phyloP scores from a whole-genome alignment of 92 coral and sea anemone species.

The Muricea muricata region DNA sequence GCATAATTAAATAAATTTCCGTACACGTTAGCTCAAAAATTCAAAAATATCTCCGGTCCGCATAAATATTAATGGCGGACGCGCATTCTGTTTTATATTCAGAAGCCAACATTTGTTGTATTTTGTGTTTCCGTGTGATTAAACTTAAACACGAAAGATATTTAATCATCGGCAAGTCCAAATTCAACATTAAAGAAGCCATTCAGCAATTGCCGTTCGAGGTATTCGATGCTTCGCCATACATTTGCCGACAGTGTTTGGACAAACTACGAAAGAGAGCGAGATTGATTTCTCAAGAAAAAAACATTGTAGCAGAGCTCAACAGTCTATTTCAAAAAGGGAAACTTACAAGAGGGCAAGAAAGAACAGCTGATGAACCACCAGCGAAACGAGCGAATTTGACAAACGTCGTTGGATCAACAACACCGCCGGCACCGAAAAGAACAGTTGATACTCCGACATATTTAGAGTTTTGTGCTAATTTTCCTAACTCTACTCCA shows the following conservation, averaged over 20 bases:
- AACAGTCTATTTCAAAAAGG: too few relatives aligned
- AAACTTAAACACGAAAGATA: too few relatives aligned
- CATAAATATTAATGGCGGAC: constrained; percentile 30
- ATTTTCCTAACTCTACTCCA: not conserved
- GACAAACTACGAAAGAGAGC: constrained; percentile 22
- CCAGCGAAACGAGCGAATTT: not conserved
- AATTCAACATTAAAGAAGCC: too few relatives aligned
- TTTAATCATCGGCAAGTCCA: too few relatives aligned
- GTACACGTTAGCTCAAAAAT: not conserved
- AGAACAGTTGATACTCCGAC: not conserved
- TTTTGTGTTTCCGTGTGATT: not conserved
- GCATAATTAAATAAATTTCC: too few relatives aligned
- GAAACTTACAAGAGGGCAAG: not conserved
- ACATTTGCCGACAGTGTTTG: too few relatives aligned
- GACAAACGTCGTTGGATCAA: not conserved
- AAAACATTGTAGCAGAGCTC: too few relatives aligned
- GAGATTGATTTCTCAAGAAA: too few relatives aligned
- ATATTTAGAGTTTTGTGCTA: not conserved
- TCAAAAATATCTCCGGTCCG: constrained; percentile 28
- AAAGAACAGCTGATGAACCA: not conserved
- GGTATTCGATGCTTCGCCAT: too few relatives aligned
- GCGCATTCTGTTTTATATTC: not conserved
- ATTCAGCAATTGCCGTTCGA: too few relatives aligned
- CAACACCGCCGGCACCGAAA: not conserved
- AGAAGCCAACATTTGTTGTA: not conserved